Percentiles rank a stretch among this genome's conserved stretches.
phyloP scores from a whole-genome alignment of 1,140 invertebrate species.

The Bombus sylvicola region DNA sequence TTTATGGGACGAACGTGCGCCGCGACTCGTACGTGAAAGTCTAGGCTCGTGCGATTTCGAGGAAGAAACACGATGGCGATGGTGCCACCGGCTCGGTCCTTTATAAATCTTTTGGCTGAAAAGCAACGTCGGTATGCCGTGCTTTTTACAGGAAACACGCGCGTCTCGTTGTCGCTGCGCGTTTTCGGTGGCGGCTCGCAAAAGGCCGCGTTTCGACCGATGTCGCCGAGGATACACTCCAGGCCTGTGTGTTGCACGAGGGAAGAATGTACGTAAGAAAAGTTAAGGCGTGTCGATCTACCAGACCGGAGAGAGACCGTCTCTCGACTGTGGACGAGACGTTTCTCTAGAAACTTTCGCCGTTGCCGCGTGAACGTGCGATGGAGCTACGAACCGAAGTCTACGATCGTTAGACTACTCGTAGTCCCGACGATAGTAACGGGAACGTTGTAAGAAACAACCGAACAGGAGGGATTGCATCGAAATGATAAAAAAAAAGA shows the following conservation, averaged over 20 bases:
- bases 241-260: conserved; percentile 27
- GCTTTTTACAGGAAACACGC: conserved; percentile 51
- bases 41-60: conserved; percentile 39
- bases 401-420: background rate
- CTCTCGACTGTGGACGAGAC: conserved; percentile 8
- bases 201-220: background rate
- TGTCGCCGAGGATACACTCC: conserved; percentile 1
- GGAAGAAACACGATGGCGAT: conserved; percentile 26
- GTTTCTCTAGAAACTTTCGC: conserved; percentile 60
- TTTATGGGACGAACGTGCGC: conserved; percentile 51
- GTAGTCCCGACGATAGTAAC: background rate
- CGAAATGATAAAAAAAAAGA: no score
- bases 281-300: conserved; percentile 51
- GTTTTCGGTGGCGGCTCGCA: conserved; percentile 33
- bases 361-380: conserved; percentile 4
- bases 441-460: background rate
- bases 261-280: conserved; percentile 63
- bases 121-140: conserved; percentile 21
- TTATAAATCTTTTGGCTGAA: conserved; percentile 48
- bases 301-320: conserved; percentile 7
- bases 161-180: conserved; percentile 7
- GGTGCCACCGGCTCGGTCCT: background rate
- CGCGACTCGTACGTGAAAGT: conserved; percentile 36
- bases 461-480: background rate
- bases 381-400: background rate